Evolutionary conservation across 2,888 invertebrate genomes (phyloP).

Genomic region (Sesia bembeciformis): DNA sequence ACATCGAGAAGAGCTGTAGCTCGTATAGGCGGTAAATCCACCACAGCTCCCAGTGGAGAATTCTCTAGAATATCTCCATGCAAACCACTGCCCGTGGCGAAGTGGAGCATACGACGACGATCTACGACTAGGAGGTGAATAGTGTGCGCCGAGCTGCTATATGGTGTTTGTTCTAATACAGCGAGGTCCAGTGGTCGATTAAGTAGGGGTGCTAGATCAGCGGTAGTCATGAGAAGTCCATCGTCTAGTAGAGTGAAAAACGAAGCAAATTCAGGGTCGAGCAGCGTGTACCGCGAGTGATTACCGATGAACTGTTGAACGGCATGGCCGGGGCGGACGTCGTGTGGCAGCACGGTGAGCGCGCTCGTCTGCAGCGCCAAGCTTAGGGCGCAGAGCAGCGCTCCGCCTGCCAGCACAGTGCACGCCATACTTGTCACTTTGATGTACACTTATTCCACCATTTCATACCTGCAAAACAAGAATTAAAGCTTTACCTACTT

Average conservation of each 20-base stretch:
- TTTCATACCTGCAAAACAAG: conserved; percentile 49
- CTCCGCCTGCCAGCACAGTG: conserved; percentile 50
- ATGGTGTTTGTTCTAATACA: conserved; percentile 86
- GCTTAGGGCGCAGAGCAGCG: conserved; percentile 51
- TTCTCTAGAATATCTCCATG: conserved; percentile 87
- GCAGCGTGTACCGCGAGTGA: conserved; percentile 68
- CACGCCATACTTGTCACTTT: conserved; percentile 40
- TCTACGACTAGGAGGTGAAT: conserved; percentile 89
- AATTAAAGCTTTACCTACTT: conserved; percentile 1
- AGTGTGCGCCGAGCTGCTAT: conserved; percentile 85
- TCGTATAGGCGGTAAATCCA: conserved; percentile 81
- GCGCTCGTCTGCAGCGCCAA: conserved; percentile 42
- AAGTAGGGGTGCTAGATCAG: conserved; percentile 86
- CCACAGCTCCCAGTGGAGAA: conserved; percentile 79
- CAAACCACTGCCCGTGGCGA: conserved; percentile 76
- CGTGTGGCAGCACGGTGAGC: conserved; percentile 86
- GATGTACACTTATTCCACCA: conserved; percentile 44
- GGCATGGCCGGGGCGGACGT: conserved; percentile 91
- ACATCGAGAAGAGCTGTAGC: conserved; percentile 79
- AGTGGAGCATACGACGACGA: conserved; percentile 86
- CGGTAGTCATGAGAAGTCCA: conserved; percentile 93
- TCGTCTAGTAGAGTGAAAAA: conserved; percentile 91
- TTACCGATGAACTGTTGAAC: conserved; percentile 83
- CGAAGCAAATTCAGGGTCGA: conserved; percentile 87
- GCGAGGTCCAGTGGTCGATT: conserved; percentile 87